phyloP scores from a whole-genome alignment of 2,113 vertebrate species.

The Ophthalmolycus amberensis region DNA sequence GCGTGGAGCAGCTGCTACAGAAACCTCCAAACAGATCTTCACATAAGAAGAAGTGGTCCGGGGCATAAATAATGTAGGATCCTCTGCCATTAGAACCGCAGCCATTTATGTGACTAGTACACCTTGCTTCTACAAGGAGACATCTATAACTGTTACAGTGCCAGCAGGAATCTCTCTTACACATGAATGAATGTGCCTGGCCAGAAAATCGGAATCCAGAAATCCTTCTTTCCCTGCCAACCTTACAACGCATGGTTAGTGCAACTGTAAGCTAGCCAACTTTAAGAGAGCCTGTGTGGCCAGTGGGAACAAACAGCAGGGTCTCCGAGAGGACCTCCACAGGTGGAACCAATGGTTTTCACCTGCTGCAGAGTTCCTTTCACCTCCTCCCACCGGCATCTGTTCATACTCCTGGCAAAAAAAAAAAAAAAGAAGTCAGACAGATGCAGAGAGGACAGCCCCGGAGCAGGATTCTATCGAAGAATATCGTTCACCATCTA shows the following conservation, averaged over 20 bases:
- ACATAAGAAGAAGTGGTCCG: background rate
- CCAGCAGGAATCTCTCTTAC: conserved; percentile 8
- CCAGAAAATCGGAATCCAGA: conserved; percentile 5
- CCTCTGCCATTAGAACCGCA: background rate
- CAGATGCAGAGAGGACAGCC: background rate
- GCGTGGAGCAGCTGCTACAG: background rate
- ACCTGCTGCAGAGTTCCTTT: conserved; percentile 11
- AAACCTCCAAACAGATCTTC: background rate
- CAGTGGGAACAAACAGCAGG: conserved; percentile 10
- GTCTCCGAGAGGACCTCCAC: conserved; percentile 19
- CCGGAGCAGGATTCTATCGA: background rate
- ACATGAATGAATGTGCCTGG: conserved; percentile 6
- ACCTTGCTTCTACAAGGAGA: background rate
- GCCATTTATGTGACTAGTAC: background rate
- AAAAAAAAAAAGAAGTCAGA: background rate
- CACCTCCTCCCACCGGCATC: background rate
- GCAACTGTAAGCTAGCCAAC: background rate
- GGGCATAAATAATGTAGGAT: background rate
- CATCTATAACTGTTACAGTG: background rate
- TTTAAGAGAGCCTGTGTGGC: conserved; percentile 6
- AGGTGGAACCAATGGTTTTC: conserved; percentile 28
- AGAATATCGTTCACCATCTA: too few relatives aligned
- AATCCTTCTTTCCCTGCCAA: conserved; percentile 35
- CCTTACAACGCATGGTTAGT: background rate
- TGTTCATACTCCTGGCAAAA: background rate